phyloP scores from a whole-genome alignment of 2,888 invertebrate genomes.

The Clistopyga incitator region DNA sequence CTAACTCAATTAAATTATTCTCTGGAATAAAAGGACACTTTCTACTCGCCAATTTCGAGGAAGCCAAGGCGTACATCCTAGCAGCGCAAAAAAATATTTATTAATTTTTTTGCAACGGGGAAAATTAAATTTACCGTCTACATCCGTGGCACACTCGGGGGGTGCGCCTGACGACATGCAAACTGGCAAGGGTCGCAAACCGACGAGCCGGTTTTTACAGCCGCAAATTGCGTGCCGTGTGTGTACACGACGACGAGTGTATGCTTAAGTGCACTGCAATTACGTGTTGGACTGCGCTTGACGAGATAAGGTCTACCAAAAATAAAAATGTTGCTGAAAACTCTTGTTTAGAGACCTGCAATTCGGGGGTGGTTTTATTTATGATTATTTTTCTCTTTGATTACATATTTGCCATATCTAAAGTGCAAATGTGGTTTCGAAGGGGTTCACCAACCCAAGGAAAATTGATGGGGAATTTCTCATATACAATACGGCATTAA shows the following conservation, averaged over 20 bases:
- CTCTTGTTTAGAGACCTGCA: neutral
- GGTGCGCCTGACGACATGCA: conserved; percentile 52
- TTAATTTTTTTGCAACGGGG: conserved; percentile 26
- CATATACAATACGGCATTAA: conserved; percentile 8
- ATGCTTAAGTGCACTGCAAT: conserved; percentile 28
- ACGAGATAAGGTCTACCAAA: conserved; percentile 30
- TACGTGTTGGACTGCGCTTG: conserved; percentile 10
- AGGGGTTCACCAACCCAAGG: neutral
- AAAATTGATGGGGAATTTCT: conserved; percentile 3
- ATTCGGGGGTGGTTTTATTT: neutral
- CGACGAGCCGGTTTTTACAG: conserved; percentile 44
- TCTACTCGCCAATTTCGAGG: neutral
- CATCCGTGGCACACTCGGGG: neutral
- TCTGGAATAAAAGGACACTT: neutral
- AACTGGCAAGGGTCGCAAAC: conserved; percentile 33
- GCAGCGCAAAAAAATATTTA: neutral
- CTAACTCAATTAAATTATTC: conserved; percentile 20
- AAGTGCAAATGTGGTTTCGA: neutral
- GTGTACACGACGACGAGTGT: conserved; percentile 19
- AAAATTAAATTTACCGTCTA: conserved; percentile 57
- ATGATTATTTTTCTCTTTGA: too few relatives aligned
- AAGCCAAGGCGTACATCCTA: neutral
- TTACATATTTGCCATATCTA: neutral
- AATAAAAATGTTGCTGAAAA: conserved; percentile 37
- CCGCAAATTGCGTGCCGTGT: conserved; percentile 41